Base-by-base conservation (phyloP, 2,113 vertebrate genomes). In the Aphelocoma coerulescens region DNA sequence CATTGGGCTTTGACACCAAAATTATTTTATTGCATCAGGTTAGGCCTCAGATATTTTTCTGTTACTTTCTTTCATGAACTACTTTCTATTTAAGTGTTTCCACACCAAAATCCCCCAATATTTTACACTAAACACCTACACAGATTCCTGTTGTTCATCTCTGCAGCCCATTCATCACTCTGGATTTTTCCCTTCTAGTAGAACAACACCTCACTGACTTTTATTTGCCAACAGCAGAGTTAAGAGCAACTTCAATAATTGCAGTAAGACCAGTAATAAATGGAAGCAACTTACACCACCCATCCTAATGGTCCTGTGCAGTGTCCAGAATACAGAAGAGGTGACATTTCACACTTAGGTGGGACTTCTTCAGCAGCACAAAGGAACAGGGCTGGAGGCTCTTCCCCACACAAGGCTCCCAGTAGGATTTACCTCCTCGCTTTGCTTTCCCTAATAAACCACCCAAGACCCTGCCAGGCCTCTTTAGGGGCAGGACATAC, bases 401-500 rank as follows among this genome's bases (percentile, higher is more conserved):
- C 2, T 5, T 18, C 51, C 43, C 13, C 71, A 51, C n/a, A 4
- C 2, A 1, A 13, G 6, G 10, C 3, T 26, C 7, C 11, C 3
- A 59, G 39, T 18, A 72, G 74, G 23, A 9, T 59, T 55, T 58
- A 0, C 7, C 35, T 75, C 67, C 57, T 20, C 9, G 0, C 48
- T 63, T 39, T 39, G 2, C 17, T 66, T 66, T 20, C 43, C 20
- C 18, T 54, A 15, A 62, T 6, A n/a, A 44, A 30, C 0, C 37
- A 7, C 1, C 3, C 20, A 35, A 65, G 7, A 4, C 7, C 6
- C 13, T 6, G 2, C 11, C 14, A 35, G 33, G 22, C 7, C 13
- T 23, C 13, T 4, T 15, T 0, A 48, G 39, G 41, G 19, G 26
- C 10, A 15, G 2, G 46, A 30, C 8, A 8, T 0, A 32, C 2